These are phyloP conservation scores for Ethmia dodecea DNA, from an alignment of 2,888 invertebrate species.

Conservation along the genomic window DNA sequence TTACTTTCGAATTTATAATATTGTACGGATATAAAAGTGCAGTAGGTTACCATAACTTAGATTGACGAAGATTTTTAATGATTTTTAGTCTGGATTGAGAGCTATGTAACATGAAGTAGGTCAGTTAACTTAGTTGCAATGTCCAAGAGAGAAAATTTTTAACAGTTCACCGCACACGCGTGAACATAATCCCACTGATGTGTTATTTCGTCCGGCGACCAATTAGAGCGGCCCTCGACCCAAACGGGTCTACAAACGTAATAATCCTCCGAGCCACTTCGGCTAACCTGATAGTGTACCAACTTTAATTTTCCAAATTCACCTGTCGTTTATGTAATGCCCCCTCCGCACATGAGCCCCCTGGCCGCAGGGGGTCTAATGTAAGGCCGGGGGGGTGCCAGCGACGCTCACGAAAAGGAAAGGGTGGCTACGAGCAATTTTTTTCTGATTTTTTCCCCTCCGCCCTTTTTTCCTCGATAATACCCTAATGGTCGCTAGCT, in stretches of 20 bases:
- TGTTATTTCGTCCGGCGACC: constrained; percentile 6
- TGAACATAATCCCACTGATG: constrained; percentile 8
- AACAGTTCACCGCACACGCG: no score
- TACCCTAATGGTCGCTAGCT: constrained; percentile 76
- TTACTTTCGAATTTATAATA: no score
- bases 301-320: constrained; percentile 74
- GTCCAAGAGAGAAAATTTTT: no score
- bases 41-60: no score
- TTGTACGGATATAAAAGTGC: no score
- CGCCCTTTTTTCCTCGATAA: constrained; percentile 68
- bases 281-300: constrained; percentile 39
- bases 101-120: no score
- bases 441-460: constrained; percentile 70
- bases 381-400: constrained; percentile 53
- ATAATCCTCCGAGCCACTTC: constrained; percentile 30
- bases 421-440: constrained; percentile 71
- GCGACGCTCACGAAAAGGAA: constrained; percentile 72
- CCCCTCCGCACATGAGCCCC: constrained; percentile 51
- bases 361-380: constrained; percentile 53
- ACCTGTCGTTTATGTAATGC: constrained; percentile 72
- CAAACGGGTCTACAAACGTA: constrained; percentile 18
- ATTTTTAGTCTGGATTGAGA: no score
- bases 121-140: no score
- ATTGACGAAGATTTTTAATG: no score
- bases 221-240: constrained; percentile 18